Evolutionary conservation across 2,113 vertebrate species (phyloP).

Genomic region (Poeciliopsis prolifica): DNA sequence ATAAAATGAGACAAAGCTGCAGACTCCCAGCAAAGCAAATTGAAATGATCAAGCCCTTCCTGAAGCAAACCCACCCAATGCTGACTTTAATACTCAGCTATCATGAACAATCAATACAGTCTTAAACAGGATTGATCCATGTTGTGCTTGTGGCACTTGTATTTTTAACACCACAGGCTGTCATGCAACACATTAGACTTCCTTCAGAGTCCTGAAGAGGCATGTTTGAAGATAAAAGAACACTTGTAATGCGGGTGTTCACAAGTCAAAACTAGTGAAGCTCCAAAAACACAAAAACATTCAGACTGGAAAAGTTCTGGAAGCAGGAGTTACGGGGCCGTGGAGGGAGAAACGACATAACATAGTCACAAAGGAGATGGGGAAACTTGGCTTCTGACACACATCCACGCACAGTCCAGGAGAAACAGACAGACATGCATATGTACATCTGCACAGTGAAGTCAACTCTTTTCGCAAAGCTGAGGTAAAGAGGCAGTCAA

Average conservation of each 20-base stretch:
- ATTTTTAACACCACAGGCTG: constrained; percentile 38
- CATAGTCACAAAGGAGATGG: constrained; percentile 45
- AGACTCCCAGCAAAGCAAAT: constrained; percentile 35
- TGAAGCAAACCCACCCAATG: constrained; percentile 35
- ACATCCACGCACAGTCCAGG: constrained; percentile 54
- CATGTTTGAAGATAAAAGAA: constrained; percentile 13
- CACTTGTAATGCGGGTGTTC: constrained; percentile 1
- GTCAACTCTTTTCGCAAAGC: constrained; percentile 88
- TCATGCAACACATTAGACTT: constrained; percentile 19
- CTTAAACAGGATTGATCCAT: constrained; percentile 36
- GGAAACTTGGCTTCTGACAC: constrained; percentile 48
- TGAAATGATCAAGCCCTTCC: constrained; percentile 43
- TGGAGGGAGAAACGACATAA: constrained; percentile 31
- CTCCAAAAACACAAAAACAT: constrained; percentile 31
- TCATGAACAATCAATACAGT: constrained; percentile 34
- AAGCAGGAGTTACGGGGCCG: constrained; percentile 43
- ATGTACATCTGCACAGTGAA: constrained; percentile 86
- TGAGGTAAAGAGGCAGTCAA: constrained; percentile 93
- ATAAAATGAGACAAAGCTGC: constrained; percentile 19
- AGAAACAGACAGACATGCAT: constrained; percentile 43
- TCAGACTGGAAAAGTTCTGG: constrained; percentile 52
- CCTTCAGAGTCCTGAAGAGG: constrained; percentile 6
- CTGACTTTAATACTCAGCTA: constrained; percentile 44
- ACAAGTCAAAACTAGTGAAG: constrained; percentile 6
- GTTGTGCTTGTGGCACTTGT: constrained; percentile 58